Base-by-base conservation (phyloP, 64 coral and sea anemone genomes). In the Montipora capricornis region DNA sequence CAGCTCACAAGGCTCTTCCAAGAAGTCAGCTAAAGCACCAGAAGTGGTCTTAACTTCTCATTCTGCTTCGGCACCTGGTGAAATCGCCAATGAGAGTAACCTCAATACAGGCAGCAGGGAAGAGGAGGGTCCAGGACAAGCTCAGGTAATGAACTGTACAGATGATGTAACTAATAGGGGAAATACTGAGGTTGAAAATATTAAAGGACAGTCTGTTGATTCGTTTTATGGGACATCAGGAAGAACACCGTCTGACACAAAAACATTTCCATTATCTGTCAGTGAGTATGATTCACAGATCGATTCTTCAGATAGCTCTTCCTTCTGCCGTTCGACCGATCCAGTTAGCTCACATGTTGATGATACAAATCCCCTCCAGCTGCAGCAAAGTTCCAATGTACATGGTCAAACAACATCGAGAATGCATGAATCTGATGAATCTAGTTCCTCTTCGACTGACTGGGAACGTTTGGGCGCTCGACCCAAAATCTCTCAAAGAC, bases 381-480 rank as follows among this genome's bases (percentile, higher is more conserved):
- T 47, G 45, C 76, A 78, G 6, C 64, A 86, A 50, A 44, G n/a
- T 2, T 44, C 16, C 1, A 19, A 47, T 49, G 7, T 44, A 20
- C 4, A 22, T 73, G 82, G 6, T 69, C 14, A 70, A 48, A n/a
- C 5, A 24, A 16, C 62, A 48, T 8, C 6, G 37, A 3, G 8
- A 4, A 14, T 13, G 3, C 37, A 17, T 47, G 0, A 3, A 16
- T 0, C 81, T 3, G 81, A 37, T 47, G 66, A 22, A 83, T 19
- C 12, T 3, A 47, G 16, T 67, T 8, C 4, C 2, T 14, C 24
- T 71, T 5, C 7, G 5, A 71, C 8, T 49, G 46, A 86, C 17
- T 86, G 66, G 66, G 66, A 73, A 20, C 62, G 47, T 14, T 46
- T 22, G 12, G 82, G 82, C 12, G 82, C 82, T 10, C 47, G 82